phyloP scores from a whole-genome alignment of 2,888 invertebrate genomes.

The Eudasyphora cyanicolor region DNA sequence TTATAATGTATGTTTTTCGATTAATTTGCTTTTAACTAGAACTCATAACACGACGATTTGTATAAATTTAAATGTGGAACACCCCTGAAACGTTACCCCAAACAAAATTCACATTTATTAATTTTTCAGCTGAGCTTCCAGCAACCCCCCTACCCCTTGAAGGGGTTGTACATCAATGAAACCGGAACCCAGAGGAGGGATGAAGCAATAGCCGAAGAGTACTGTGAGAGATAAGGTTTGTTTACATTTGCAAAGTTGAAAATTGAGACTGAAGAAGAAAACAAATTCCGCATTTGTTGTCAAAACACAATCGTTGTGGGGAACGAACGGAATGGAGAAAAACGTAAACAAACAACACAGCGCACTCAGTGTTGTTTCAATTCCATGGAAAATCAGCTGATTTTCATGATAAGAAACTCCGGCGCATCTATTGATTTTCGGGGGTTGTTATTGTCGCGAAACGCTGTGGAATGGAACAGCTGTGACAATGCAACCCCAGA shows the following conservation, averaged over 20 bases:
- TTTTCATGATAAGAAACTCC: slow-evolving; percentile 62
- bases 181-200: background rate
- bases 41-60: no score
- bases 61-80: no score
- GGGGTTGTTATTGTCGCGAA: slow-evolving; percentile 42
- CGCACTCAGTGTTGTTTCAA: slow-evolving; percentile 50
- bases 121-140: no score
- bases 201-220: slow-evolving; percentile 8
- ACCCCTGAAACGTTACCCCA: no score
- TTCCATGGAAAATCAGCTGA: slow-evolving; percentile 69
- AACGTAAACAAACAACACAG: slow-evolving; percentile 29
- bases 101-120: no score
- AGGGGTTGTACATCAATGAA: background rate
- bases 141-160: background rate
- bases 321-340: background rate
- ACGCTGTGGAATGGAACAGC: slow-evolving; percentile 23
- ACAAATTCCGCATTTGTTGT: slow-evolving; percentile 56
- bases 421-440: slow-evolving; percentile 70
- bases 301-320: slow-evolving; percentile 32
- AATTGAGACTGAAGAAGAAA: background rate
- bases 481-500: slow-evolving; percentile 43
- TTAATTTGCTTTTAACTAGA: no score
- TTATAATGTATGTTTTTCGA: no score
- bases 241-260: slow-evolving; percentile 45
- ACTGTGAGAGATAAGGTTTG: slow-evolving; percentile 52